Conservation (phyloP, 2,888 invertebrate species). For the Eulithis prunata region DNA sequence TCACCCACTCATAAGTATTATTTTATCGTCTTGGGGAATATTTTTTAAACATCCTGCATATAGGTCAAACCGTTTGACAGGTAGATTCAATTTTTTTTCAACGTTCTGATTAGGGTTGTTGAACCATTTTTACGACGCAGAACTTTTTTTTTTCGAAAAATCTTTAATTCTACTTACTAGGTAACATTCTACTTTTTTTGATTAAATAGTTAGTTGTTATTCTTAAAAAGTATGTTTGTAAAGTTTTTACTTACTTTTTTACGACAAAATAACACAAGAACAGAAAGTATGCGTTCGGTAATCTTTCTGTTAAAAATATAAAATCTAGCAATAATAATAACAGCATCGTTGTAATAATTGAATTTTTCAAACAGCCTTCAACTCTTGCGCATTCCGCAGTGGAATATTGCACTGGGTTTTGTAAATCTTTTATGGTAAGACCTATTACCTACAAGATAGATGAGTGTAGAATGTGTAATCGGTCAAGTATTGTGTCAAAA, state of each 20-base stretch:
- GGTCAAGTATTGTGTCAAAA: background rate
- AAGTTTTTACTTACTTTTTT: too few species aligned
- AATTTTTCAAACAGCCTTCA: background rate
- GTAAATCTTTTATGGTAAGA: slow-evolving; percentile 5
- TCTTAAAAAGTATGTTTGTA: too few species aligned
- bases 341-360: background rate
- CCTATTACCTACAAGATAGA: background rate
- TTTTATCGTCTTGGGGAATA: slow-evolving; percentile 41
- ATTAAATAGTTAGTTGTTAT: too few species aligned
- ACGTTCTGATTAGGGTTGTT: background rate
- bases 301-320: too few species aligned
- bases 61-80: slow-evolving; percentile 26
- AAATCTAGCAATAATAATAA: background rate
- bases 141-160: too few species aligned
- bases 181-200: too few species aligned
- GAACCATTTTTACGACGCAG: too few species aligned
- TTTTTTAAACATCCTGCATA: slow-evolving; percentile 52
- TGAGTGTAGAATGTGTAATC: background rate
- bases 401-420: background rate
- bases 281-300: too few species aligned
- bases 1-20: slow-evolving; percentile 41
- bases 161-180: too few species aligned
- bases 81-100: slow-evolving; percentile 12
- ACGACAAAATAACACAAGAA: too few species aligned
- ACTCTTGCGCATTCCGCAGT: background rate